These are phyloP conservation scores for Slavum lentiscoides DNA, from an alignment of 2,888 invertebrate species.

Conservation along the genomic window DNA sequence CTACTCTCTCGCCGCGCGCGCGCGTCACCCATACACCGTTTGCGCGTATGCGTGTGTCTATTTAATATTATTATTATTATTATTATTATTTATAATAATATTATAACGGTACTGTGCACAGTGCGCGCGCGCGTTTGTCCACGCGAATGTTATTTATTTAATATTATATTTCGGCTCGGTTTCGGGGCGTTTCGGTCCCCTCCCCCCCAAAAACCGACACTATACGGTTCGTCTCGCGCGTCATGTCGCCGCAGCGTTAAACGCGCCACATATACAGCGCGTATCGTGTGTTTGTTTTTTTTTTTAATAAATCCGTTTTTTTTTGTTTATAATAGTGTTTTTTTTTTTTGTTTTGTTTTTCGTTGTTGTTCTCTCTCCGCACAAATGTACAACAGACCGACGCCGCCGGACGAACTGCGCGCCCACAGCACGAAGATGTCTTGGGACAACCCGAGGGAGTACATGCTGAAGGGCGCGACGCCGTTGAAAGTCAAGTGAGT, in stretches of 20 bases:
- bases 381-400: constrained; percentile 34
- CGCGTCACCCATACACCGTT: background rate
- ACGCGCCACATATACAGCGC: no score
- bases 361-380: background rate
- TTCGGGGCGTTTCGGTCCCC: no score
- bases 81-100: no score
- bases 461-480: constrained; percentile 50
- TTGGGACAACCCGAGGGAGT: constrained; percentile 49
- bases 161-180: no score
- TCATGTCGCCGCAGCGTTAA: no score
- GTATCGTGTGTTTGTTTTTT: no score
- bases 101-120: no score
- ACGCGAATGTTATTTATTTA: no score
- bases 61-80: no score
- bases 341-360: background rate
- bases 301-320: no score
- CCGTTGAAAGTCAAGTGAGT: constrained; percentile 51
- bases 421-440: constrained; percentile 34
- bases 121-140: background rate
- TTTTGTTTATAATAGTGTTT: background rate
- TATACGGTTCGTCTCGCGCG: no score
- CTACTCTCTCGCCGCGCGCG: constrained; percentile 47
- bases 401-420: constrained; percentile 29
- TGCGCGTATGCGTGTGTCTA: background rate
- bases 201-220: no score